Evolutionary conservation across 1,140 invertebrate species (phyloP), one percentile per base, ranked within the genome.

Genomic region (Brachionus plicatilis): DNA sequence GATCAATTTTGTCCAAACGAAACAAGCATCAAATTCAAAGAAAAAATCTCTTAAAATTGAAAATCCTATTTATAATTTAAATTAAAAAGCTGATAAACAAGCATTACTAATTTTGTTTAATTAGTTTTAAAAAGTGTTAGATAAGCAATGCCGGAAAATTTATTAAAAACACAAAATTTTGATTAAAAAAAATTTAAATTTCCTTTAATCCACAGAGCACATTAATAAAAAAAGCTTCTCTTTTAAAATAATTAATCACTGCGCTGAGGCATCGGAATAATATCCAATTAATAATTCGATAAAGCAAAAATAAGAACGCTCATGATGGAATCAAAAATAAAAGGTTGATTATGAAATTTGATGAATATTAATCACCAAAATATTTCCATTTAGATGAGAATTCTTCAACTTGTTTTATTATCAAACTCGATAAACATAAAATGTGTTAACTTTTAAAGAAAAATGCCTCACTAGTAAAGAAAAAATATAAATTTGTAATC

Each of bases 381-480:
- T 60, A 60, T 60, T 60, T 60, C 53, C 53, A 60, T 60, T 60
- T 60, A 60, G 53, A 60, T 60, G 53, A 24, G 53, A 60, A 60
- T 60, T 60, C 53, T 20, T 60, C 53, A 60, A 60, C 53, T 60
- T 60, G 53, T 24, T 60, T 24, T 60, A 20, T 60, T 60, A 68
- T 33, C 66, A 68, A 68, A 68, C 27, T n/a, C 14, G n/a, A 68
- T 68, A 68, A 41, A 68, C 27, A 68, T 17, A 68, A 68, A 29
- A 68, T 68, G 66, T 68, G 66, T 68, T 68, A 68, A 68, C 66
- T 68, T 68, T 68, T 14, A 33, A 14, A 68, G 33, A 68, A 29
- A 29, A 68, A 37, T 43, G 20, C 20, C 53, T 60, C 8, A 60
- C 20, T 60, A 60, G 17, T 60, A 60, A 9, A 53, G 47, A 53